Evolutionary conservation across 2,113 vertebrate genomes (phyloP), one percentile per base, ranked within the genome.

Genomic region (Tringa solitaria): DNA sequence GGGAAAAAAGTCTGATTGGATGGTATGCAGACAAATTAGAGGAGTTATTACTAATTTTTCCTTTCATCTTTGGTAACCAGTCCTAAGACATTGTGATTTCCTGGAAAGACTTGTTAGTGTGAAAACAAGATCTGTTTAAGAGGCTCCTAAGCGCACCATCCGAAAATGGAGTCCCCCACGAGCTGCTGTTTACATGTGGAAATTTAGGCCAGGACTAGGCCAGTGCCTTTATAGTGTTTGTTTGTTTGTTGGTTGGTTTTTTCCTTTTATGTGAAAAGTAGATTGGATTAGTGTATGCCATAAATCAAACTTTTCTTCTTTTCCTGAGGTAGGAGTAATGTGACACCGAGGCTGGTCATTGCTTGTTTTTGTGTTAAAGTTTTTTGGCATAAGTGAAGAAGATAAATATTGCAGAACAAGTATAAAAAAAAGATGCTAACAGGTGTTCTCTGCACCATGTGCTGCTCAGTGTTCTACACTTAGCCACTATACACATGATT

Each of bases 101-200:
- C 72, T 84, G 56, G 51, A 3, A 23, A 61, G 60, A 59, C 68
- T 80, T 1, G 5, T 79, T 32, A 3, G 41, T 56, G 10, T 39
- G 63, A 64, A 75, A 46, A 60, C 39, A 51, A 81, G 53, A 8
- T 6, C 37, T 33, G 26, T 10, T 28, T 20, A 56, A 60, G 56
- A 32, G 18, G 14, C 27, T 10, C 50, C 24, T 69, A 33, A 67
- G 37, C 4, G 17, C 41, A 61, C 21, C 37, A 39, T 12, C 32
- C 37, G 26, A 65, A 75, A 63, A 59, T 20, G 21, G 21, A 63
- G 59, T 67, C 82, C 69, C 64, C 39, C 56, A 27, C 46, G 4
- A 1, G 0, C 54, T 48, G 41, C 73, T 87, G 17, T 39, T 84
- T 10, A 5, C 70, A 7, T 0, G 0, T 14, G 28, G 51, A 19